Evolutionary conservation across 2,113 vertebrate genomes (phyloP), one percentile per base, ranked within the genome.

Genomic region (Talpa occidentalis): DNA sequence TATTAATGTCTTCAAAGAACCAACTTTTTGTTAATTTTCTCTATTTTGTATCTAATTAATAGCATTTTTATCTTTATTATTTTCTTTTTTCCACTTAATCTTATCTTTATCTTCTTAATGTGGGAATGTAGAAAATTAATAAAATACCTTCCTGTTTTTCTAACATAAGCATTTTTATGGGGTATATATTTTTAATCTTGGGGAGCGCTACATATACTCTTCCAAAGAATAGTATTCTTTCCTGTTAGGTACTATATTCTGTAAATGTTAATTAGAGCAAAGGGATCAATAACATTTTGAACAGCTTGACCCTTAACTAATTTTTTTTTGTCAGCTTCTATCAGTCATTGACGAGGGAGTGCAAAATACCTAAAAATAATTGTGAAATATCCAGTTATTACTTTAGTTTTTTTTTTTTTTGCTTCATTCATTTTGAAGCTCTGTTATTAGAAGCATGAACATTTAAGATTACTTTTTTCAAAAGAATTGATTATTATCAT

Each of bases 331-430:
- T 92, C 8, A 85, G 19, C 7, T 69, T 79, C 60, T 74, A 54
- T 60, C 56, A 84, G 37, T 35, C 21, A 37, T 56, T 30, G 16
- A 49, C 47, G 86, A 60, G 19, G 74, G n/a, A 19, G 8, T 40
- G 5, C 54, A 64, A 87, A 77, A 52, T 86, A 22, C 52, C 35
- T 30, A 60, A 85, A 59, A 12, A 14, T 85, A 81, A 62, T 56
- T 47, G 37, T 67, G 26, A 7, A 40, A 54, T 54, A 52, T 47
- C 8, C 64, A 40, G 62, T 87, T 64, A 19, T 76, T 8, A 11
- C 19, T 81, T 96, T 79, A 28, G 24, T 28, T 84, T 40, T 77
- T 10, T 47, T 88, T 93, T 19, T 10, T 90, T 76, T 92, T 47
- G 30, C 30, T 64, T 56, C 49, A 69, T 74, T 80, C 42, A 21